Conservation (phyloP, 2,113 vertebrate genomes). For the Tetrax tetrax region DNA sequence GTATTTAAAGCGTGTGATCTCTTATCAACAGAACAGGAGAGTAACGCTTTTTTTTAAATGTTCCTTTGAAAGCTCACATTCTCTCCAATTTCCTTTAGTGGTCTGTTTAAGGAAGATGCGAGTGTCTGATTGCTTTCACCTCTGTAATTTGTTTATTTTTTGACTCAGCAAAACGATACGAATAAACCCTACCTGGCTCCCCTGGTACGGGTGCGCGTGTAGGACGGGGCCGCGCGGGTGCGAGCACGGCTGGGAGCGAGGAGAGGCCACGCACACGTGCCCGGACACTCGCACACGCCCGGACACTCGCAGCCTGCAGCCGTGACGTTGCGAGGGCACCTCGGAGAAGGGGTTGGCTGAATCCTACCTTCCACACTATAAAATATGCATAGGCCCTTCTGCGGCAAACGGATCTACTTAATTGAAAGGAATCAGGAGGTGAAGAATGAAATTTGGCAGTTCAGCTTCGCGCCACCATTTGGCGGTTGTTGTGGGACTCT, state of each 20-base stretch:
- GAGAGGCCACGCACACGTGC: accelerated
- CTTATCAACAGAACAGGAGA: neutral
- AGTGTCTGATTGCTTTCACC: accelerated
- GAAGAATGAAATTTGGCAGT: slow-evolving; percentile 60
- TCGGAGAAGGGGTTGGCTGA: neutral
- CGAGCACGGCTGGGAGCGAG: accelerated
- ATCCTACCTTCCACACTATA: neutral
- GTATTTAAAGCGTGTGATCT: neutral
- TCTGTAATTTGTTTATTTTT: too few relatives aligned
- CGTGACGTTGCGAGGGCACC: accelerated
- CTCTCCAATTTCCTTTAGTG: neutral
- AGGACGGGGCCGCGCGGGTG: neutral
- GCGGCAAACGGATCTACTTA: neutral
- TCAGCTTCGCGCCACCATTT: neutral
- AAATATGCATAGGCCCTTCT: neutral
- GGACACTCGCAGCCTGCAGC: too few relatives aligned
- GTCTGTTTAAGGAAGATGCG: neutral
- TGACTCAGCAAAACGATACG: accelerated
- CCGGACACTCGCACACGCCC: accelerated
- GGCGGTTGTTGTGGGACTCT: slow-evolving; percentile 9
- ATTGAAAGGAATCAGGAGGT: slow-evolving; percentile 37
- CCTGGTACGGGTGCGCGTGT: accelerated
- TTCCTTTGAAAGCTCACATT: neutral
- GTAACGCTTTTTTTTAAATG: accelerated
- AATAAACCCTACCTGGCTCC: neutral